Evolutionary conservation across 1,140 invertebrate species (phyloP).

Genomic region (Homalodisca vitripennis): DNA sequence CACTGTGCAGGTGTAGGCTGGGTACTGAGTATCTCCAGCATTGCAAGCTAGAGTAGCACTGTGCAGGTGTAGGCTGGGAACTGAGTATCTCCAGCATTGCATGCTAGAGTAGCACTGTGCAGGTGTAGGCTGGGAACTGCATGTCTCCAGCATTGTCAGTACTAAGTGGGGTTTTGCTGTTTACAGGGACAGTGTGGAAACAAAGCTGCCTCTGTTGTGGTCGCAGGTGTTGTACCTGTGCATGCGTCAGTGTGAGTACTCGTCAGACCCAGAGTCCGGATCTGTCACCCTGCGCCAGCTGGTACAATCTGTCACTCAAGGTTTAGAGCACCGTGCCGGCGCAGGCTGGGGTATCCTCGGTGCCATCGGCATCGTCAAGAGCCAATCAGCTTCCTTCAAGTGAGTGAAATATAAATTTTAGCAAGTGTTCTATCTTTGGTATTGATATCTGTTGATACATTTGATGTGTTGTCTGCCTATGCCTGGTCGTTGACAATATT

Average conservation of each 20-base stretch:
- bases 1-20: too few relatives aligned
- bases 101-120: too few relatives aligned
- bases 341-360: slow-evolving; percentile 60
- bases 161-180: too few relatives aligned
- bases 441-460: not conserved
- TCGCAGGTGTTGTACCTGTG: slow-evolving; percentile 55
- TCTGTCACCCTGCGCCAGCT: slow-evolving; percentile 50
- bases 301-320: slow-evolving; percentile 49
- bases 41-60: too few relatives aligned
- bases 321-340: slow-evolving; percentile 58
- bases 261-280: slow-evolving; percentile 49
- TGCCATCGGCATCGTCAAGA: slow-evolving; percentile 62
- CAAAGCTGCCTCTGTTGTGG: slow-evolving; percentile 60
- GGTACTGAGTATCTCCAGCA: too few relatives aligned
- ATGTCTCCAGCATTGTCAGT: too few relatives aligned
- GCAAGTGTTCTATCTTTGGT: not conserved
- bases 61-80: too few relatives aligned
- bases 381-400: slow-evolving; percentile 57
- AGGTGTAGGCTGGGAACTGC: too few relatives aligned
- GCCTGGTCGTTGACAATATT: too few relatives aligned
- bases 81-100: too few relatives aligned
- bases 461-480: too few relatives aligned
- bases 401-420: slow-evolving; percentile 40
- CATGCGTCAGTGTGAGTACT: slow-evolving; percentile 53
- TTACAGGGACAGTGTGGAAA: slow-evolving; percentile 56